Percentiles rank a stretch among this genome's conserved stretches.
Evolutionary conservation across 2,113 vertebrate species (phyloP).

Genomic region (Patagioenas fasciata): DNA sequence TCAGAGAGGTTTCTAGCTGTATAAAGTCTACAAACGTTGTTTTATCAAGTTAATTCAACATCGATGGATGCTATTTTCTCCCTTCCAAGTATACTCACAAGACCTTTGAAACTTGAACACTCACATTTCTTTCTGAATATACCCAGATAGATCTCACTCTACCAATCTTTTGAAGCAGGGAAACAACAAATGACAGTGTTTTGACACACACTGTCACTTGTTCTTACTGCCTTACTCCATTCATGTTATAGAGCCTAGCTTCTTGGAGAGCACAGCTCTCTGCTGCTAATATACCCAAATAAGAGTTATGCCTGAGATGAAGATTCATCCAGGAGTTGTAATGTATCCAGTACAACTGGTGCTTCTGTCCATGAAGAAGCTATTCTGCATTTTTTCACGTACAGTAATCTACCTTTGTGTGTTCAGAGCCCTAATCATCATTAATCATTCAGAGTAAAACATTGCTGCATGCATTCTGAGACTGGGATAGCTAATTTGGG

Average conservation of each 20-base stretch:
- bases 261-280: not conserved
- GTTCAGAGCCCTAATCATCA: not conserved
- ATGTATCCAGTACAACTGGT: not conserved
- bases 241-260: not conserved
- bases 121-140: not conserved
- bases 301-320: not conserved
- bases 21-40: not conserved
- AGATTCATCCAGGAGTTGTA: not conserved
- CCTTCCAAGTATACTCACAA: not conserved
- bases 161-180: not conserved
- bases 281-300: not conserved
- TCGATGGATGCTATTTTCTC: not conserved
- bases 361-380: not conserved
- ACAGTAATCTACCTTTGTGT: not conserved
- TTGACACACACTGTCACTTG: not conserved
- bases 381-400: not conserved
- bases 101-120: not conserved
- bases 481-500: not conserved
- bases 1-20: not conserved
- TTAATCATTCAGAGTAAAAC: not conserved
- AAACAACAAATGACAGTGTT: not conserved
- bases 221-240: not conserved
- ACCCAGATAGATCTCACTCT: not conserved
- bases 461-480: not conserved
- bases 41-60: not conserved